Evolutionary conservation across 1,140 invertebrate genomes (phyloP), one percentile per base, ranked within the genome.

Genomic region (Scaptomyza graminum): DNA sequence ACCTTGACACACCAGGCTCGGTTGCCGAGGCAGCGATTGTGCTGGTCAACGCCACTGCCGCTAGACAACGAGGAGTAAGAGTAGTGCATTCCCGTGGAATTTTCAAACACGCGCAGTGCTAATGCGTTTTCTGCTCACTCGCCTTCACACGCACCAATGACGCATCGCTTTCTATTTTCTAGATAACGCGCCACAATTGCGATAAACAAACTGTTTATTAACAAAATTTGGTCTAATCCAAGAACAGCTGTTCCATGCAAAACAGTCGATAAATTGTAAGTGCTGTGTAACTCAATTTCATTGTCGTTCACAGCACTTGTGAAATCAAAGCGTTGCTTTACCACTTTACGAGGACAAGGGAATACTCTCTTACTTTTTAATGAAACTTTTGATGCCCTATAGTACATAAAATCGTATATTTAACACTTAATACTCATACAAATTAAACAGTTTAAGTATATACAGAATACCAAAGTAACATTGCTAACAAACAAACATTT

Each of bases 1-100:
- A 95, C 95, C 93, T 95, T 95, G 34, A 96, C 96, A 87, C 96
- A 96, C 96, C 96, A 97, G 16, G 96, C 93, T 91, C 94, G 94
- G 50, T 95, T 95, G 16, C 94, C 94, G 81, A 95, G 96, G 81
- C 96, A 97, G 79, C 94, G 94, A 92, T 97, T 97, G 84, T 96
- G 95, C 90, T 95, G 94, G 90, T 96, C 96, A 9, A 73, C 62
- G 18, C 63, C 74, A 12, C 64, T 74, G 47, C 55, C 54, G 12
- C 63, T 63, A 18, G 76, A 74, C 11, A 83, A 59, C 22, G 83
- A 74, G 6, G 79, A 76, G 39, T 87, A 87, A 2, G 79, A 69
- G 46, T 88, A 88, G 41, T 78, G 67, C 60, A 76, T 87, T 65
- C 56, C 70, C 28, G 54, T 34, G 31, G 47, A 63, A 63, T 65